Evolutionary conservation across 2,797 vertebrate species (phyloP).

Genomic region (Lagocephalus sceleratus): DNA sequence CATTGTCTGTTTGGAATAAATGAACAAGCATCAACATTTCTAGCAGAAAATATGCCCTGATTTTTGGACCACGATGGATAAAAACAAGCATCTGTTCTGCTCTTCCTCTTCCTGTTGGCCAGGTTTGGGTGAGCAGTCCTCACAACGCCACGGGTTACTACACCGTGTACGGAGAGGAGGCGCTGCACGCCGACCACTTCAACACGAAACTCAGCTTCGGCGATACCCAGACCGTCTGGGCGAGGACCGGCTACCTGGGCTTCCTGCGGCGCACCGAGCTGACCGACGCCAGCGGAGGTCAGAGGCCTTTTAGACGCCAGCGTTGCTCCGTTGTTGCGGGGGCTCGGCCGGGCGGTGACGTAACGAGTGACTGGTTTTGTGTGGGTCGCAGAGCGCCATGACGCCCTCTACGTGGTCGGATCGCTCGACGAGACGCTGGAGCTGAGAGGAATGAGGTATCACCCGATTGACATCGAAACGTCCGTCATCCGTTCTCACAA

Average conservation of each 20-base stretch:
- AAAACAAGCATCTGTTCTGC: neutral
- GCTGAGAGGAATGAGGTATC: slow-evolving; percentile 88
- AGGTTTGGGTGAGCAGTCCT: slow-evolving; percentile 96
- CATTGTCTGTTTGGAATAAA: too few relatives aligned
- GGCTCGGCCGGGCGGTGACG: too few relatives aligned
- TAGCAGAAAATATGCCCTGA: too few relatives aligned
- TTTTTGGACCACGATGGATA: too few relatives aligned
- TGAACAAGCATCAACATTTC: neutral
- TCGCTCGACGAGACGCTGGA: slow-evolving; percentile 88
- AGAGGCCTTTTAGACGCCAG: slow-evolving; percentile 24
- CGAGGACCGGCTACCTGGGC: slow-evolving; percentile 92
- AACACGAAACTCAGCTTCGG: slow-evolving; percentile 91
- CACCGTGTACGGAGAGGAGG: slow-evolving; percentile 92
- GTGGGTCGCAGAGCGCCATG: slow-evolving; percentile 80
- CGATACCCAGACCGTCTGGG: slow-evolving; percentile 92
- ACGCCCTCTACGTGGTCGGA: slow-evolving; percentile 87
- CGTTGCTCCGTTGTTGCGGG: too few relatives aligned
- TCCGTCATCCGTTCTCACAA: slow-evolving; percentile 88
- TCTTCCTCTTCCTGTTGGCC: neutral
- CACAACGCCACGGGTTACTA: slow-evolving; percentile 95
- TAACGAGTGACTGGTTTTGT: too few relatives aligned
- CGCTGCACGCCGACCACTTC: slow-evolving; percentile 92
- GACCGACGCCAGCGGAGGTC: slow-evolving; percentile 93
- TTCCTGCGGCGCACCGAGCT: slow-evolving; percentile 94
- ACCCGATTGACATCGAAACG: slow-evolving; percentile 89